A percentile compares a stretch with the other conserved stretches of the same genome.
Evolutionary conservation across 30 jellyfish, hydroid and myxozoan species (phyloP).

Genomic region (Hydractinia echinata): DNA sequence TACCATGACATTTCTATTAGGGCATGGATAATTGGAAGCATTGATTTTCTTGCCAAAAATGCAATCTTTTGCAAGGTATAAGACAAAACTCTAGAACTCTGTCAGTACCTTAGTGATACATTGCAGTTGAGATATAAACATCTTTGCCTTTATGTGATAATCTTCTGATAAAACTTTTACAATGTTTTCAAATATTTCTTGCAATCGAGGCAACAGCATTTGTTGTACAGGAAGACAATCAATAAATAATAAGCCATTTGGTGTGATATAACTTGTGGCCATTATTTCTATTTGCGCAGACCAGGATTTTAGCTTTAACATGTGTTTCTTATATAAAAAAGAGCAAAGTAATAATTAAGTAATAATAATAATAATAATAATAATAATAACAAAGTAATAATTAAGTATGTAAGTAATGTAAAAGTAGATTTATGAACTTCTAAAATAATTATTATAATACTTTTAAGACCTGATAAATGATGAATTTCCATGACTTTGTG

Average conservation of each 20-base stretch:
- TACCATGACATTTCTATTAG: no score
- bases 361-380: not conserved
- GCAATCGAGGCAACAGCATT: constrained; percentile 45
- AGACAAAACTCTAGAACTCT: no score
- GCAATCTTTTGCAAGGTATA: no score
- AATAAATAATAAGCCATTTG: constrained; percentile 56
- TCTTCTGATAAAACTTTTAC: constrained; percentile 39
- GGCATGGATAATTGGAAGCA: no score
- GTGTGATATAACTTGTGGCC: constrained; percentile 25
- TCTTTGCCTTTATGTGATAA: not conserved
- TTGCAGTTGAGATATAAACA: no score
- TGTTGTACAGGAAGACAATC: constrained; percentile 46
- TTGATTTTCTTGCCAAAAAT: no score
- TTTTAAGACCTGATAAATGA: no score
- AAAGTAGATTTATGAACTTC: no score
- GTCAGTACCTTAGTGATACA: no score
- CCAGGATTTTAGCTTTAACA: constrained; percentile 49
- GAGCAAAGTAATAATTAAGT: not conserved
- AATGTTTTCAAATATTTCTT: constrained; percentile 43
- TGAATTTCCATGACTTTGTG: no score
- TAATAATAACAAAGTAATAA: not conserved
- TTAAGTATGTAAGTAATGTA: no score
- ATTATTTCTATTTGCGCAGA: constrained; percentile 40
- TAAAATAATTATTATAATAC: no score
- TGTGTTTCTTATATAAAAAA: constrained; percentile 53